Base-by-base conservation (phyloP, 1,140 invertebrate genomes). In the Gryllus bimaculatus region DNA sequence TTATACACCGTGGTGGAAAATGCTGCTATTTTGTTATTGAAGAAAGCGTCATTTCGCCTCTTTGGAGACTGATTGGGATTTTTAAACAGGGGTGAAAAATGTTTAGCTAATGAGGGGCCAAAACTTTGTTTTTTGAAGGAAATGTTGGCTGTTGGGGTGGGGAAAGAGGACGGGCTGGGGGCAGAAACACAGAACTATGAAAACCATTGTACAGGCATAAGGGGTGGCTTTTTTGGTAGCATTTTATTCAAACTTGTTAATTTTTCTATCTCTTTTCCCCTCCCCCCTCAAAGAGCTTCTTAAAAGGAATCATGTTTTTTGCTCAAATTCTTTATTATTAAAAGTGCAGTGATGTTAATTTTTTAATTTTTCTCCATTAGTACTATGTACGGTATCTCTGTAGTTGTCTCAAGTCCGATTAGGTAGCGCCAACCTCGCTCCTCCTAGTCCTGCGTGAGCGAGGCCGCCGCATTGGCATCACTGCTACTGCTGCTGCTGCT, bases 301-400 rank as follows among this genome's bases (percentile, higher is more conserved):
- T 66, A 66, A 66, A 66, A 66, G 47, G 21, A 48, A 54, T 21
- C 47, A 77, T 54, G 48, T 54, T 77, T 75, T 76, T 77, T 77
- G 76, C 76, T 77, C 76, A 77, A 77, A 77, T 77, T 77, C 47
- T 49, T 48, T 18, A 21, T 48, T 54, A 48, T 77, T 77, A 47
- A 47, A 77, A 54, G 74, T 75, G 26, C 47, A 48, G 48, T 18
- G 76, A 48, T 77, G 21, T 47, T 48, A 77, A 48, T n/a, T 77
- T 77, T 48, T 10, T 77, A 54, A 20, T 49, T n/a, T 77, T 77
- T 47, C 12, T n/a, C 76, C 47, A 13, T 66, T 66, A 66, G 54
- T 66, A 54, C 76, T 48, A 77, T 77, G 47, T 77, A 47, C 21
- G 18, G 21, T 20, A 54, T 48, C 21, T 18, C 39, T 77, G 21